phyloP scores from a whole-genome alignment of 2,113 vertebrate species.

The Tretioscincus oriximinensis region DNA sequence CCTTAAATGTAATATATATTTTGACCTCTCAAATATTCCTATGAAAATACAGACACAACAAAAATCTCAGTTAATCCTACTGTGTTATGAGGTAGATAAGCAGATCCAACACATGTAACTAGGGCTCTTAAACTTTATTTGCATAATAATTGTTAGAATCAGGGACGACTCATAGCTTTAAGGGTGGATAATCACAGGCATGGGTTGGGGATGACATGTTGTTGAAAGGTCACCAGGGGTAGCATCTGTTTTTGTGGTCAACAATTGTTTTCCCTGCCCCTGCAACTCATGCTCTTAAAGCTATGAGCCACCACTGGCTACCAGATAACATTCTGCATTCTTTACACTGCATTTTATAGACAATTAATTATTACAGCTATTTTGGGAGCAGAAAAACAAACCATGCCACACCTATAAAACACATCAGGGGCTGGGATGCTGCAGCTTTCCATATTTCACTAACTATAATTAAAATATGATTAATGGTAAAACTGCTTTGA shows the following conservation, averaged over 20 bases:
- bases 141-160: neutral
- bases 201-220: no score
- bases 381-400: neutral
- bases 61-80: neutral
- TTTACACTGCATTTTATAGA: neutral
- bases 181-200: no score
- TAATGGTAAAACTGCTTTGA: neutral
- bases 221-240: no score
- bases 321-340: neutral
- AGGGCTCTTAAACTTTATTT: neutral
- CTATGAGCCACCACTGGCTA: neutral
- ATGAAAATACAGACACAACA: neutral
- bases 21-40: conserved; percentile 19
- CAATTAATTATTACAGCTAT: conserved; percentile 8
- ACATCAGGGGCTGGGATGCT: neutral
- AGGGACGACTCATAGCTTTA: no score
- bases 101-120: neutral
- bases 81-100: neutral
- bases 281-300: no score
- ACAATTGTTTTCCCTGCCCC: no score
- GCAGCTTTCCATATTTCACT: conserved; percentile 9
- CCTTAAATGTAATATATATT: neutral
- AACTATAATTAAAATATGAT: conserved; percentile 18
- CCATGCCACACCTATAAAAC: conserved; percentile 13
- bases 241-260: no score